These are phyloP conservation scores for Arrhopalites spinosus DNA, from an alignment of 2,888 invertebrate species.

Conservation along the genomic window DNA sequence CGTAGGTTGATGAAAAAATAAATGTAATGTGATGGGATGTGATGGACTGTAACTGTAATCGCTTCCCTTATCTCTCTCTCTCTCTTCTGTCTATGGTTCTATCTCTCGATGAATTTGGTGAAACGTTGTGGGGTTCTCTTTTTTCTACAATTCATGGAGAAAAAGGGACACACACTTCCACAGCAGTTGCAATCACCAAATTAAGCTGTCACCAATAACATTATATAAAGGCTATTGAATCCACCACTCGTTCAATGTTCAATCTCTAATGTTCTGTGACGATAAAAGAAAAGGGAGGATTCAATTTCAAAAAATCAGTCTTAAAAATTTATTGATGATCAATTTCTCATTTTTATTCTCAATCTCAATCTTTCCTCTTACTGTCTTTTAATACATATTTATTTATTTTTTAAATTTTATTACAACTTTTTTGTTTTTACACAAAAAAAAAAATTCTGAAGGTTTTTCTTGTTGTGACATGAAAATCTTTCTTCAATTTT, in stretches of 20 bases:
- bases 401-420: no score
- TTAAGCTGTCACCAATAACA: conserved; percentile 23
- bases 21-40: no score
- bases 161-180: background rate
- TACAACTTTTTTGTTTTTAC: no score
- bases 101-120: background rate
- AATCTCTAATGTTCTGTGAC: conserved; percentile 24
- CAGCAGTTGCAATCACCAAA: conserved; percentile 19
- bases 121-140: background rate
- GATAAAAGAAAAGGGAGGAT: background rate
- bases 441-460: no score
- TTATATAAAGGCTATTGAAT: conserved; percentile 10
- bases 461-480: no score
- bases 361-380: no score
- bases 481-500: no score
- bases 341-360: background rate
- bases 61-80: no score
- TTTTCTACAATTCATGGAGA: background rate
- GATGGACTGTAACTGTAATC: no score
- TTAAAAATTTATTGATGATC: background rate
- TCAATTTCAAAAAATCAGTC: background rate
- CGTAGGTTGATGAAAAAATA: no score
- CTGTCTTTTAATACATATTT: no score
- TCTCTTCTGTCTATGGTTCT: no score
- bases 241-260: background rate